phyloP scores from a whole-genome alignment of 2,888 invertebrate species.

The Drosophila affinis region DNA sequence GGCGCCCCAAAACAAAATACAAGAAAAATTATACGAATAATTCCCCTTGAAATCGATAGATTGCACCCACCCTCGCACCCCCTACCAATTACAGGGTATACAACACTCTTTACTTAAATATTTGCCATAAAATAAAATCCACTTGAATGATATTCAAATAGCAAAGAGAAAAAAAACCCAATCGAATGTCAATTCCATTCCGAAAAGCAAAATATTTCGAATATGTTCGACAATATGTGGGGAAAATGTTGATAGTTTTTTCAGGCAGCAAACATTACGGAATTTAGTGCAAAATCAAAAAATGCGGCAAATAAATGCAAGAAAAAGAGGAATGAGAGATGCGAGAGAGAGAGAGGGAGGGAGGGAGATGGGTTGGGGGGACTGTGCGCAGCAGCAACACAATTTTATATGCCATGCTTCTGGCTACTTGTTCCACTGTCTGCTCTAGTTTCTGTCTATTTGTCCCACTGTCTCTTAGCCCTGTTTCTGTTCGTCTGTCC shows the following conservation, averaged over 20 bases:
- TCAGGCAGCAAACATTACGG: conserved; percentile 9
- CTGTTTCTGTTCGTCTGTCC: too few relatives aligned
- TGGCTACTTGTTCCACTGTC: conserved; percentile 18
- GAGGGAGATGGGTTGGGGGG: background rate
- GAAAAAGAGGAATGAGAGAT: background rate
- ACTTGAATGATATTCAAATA: background rate
- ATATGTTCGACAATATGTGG: conserved; percentile 56
- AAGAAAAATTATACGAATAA: background rate
- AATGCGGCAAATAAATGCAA: conserved; percentile 22
- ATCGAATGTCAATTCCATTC: conserved; percentile 7
- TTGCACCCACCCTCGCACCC: background rate
- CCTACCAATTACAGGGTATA: background rate
- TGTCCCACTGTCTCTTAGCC: too few relatives aligned
- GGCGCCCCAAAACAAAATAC: conserved; percentile 10
- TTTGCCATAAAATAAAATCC: background rate
- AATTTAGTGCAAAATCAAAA: conserved; percentile 45
- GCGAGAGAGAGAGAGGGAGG: background rate
- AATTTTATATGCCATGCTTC: conserved; percentile 1
- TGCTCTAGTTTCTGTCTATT: too few relatives aligned
- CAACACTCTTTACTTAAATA: background rate
- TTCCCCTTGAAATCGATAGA: background rate
- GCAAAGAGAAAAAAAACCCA: background rate
- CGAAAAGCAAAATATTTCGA: conserved; percentile 22
- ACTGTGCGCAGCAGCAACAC: conserved; percentile 34
- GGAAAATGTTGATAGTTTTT: conserved; percentile 46